A percentile compares a stretch with the other conserved stretches of the same genome.
These are phyloP conservation scores for Crypturellus tataupa DNA, from an alignment of 2,797 vertebrate genomes.

Conservation along the genomic window DNA sequence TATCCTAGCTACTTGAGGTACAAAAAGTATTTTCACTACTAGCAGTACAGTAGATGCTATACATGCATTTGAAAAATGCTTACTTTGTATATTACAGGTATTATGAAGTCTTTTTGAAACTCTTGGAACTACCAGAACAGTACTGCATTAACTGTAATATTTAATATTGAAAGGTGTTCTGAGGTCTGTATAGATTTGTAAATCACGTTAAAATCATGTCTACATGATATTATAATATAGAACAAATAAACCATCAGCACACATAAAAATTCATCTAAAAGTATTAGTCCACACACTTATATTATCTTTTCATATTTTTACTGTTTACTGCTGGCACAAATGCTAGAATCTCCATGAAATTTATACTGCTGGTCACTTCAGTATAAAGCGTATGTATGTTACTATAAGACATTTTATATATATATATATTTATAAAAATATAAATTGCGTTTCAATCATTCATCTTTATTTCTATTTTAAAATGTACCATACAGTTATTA, in stretches of 20 bases:
- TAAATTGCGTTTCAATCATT: not conserved
- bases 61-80: not conserved
- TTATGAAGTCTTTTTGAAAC: not conserved
- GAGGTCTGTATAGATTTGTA: not conserved
- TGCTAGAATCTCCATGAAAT: not conserved
- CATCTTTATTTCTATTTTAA: not conserved
- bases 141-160: not conserved
- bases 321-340: not conserved
- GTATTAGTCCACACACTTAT: fast-evolving
- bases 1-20: not conserved
- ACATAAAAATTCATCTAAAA: not conserved
- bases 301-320: not conserved
- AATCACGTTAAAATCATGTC: not conserved
- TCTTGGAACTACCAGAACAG: not conserved
- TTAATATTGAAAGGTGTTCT: not conserved
- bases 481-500: not conserved
- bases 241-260: not conserved
- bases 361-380: not conserved
- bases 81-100: not conserved
- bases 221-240: not conserved
- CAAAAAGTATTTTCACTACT: not conserved
- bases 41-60: not conserved
- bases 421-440: not conserved
- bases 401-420: no score
- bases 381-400: not conserved